Evolutionary conservation across 1,140 invertebrate species (phyloP), one percentile per base, ranked within the genome.

Genomic region (Drosophila rufa): DNA sequence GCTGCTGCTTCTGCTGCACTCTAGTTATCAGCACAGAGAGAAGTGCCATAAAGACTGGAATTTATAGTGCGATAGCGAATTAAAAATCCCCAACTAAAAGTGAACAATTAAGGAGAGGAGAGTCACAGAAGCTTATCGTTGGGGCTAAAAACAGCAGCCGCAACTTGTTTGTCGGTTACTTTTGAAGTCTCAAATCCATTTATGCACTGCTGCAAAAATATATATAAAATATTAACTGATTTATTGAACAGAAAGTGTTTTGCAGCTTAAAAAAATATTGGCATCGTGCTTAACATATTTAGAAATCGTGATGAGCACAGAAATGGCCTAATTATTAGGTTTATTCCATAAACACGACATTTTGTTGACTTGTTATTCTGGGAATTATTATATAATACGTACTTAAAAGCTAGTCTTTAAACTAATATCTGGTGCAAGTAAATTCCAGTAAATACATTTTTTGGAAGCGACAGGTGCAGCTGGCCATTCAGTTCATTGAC

Each of bases 401-500:
- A 2, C 15, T 4, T 11, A 11, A 14, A 22, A 19, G 17, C 17
- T 46, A 22, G 11, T 27, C 17, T 36, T 0, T 14, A 36, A 19
- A 33, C 15, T 19, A 7, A 4, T 25, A 33, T 33, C n/a, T 51
- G 7, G 9, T 6, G 11, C 0, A 7, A 11, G 19, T 38, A 22
- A 4, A 9, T n/a, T n/a, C 4, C 12, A 2, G 4, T 5, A 59
- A 3, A 12, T 14, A 8, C 17, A 30, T 33, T 27, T 38, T 68
- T 19, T 38, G 11, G 14, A 33, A 57, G 22, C 27, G 19, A 45
- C 69, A 51, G 67, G 42, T 60, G 42, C 48, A 42, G 62, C 27
- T 59, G 9, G 62, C 50, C 38, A 55, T 53, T 33, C 56, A 56
- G 81, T 83, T 83, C 81, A 73, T 59, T 84, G 81, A 80, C 81